Evolutionary conservation across 2,113 vertebrate genomes (phyloP).

Genomic region (Megatriorchis doriae): DNA sequence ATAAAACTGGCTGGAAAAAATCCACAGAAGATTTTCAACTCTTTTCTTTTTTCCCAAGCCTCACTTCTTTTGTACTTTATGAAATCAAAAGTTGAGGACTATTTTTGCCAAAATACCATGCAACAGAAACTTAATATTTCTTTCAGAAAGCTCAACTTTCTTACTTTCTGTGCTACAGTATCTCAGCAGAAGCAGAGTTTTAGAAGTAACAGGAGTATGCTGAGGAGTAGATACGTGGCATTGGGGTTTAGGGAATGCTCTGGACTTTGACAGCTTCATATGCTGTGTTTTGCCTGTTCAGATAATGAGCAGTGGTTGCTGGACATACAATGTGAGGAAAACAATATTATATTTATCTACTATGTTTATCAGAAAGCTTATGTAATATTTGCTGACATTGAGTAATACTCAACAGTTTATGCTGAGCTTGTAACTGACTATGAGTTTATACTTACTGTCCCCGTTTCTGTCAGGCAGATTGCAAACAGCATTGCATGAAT

Average conservation of each 20-base stretch:
- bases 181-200: background rate
- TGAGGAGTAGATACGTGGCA: background rate
- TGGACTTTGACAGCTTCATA: background rate
- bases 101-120: background rate
- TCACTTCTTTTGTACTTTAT: background rate
- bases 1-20: constrained; percentile 33
- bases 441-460: background rate
- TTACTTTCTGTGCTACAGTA: background rate
- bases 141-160: background rate
- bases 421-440: background rate
- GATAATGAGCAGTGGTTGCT: background rate
- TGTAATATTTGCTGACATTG: background rate
- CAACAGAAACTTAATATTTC: background rate
- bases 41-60: background rate
- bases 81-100: background rate
- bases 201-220: background rate
- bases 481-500: background rate
- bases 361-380: background rate
- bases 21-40: background rate
- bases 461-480: background rate
- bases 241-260: background rate
- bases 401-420: background rate
- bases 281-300: background rate
- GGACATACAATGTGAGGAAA: background rate
- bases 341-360: background rate